Evolutionary conservation across 2,113 vertebrate genomes (phyloP).

Genomic region (Antennarius striatus): DNA sequence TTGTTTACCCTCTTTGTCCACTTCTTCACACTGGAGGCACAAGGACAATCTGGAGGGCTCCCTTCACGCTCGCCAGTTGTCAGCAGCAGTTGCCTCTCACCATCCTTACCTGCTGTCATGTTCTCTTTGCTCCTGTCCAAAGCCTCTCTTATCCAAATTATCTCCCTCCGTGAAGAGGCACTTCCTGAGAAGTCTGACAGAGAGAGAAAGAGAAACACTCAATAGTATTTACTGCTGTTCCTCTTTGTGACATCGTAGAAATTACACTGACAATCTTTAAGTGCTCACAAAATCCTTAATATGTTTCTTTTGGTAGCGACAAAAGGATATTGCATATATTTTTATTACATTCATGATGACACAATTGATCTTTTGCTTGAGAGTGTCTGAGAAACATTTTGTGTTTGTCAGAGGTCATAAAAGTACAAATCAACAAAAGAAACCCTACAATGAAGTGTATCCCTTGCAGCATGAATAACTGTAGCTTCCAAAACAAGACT

Average conservation of each 20-base stretch:
- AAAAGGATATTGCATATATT: no score
- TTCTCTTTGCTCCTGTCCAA: slow-evolving; percentile 3
- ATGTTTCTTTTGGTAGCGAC: not conserved
- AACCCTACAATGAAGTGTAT: no score
- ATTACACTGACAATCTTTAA: slow-evolving; percentile 1
- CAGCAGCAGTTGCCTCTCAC: slow-evolving; percentile 43
- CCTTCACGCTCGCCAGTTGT: slow-evolving; percentile 28
- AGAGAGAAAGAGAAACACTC: slow-evolving; percentile 38
- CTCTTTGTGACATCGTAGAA: slow-evolving; percentile 34
- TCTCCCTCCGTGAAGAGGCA: not conserved
- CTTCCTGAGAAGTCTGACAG: slow-evolving; percentile 10
- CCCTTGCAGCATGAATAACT: no score
- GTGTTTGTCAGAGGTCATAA: no score
- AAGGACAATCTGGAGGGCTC: slow-evolving; percentile 23
- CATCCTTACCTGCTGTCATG: slow-evolving; percentile 57
- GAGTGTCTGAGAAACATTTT: no score
- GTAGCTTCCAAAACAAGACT: no score
- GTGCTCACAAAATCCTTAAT: slow-evolving; percentile 18
- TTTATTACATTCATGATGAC: no score
- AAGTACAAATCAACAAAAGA: no score
- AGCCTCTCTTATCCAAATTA: slow-evolving; percentile 4
- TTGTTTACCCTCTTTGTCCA: slow-evolving; percentile 12
- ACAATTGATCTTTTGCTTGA: no score
- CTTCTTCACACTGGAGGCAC: not conserved
- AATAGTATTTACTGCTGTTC: slow-evolving; percentile 20